phyloP scores from a whole-genome alignment of 2,797 vertebrate species.

The Scolopax bukidnonensis region DNA sequence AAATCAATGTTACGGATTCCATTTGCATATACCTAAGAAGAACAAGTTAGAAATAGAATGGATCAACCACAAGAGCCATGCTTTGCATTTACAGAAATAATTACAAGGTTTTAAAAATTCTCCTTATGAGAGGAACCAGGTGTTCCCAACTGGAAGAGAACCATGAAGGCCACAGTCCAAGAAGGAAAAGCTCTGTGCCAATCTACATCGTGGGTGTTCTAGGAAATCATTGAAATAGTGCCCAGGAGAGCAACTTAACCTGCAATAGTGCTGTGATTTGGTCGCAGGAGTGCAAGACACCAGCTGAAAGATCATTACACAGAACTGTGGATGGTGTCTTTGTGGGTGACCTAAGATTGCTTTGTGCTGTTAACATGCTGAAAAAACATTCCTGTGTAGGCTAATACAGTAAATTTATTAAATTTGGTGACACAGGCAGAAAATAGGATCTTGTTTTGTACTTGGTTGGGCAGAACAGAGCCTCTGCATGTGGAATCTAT shows the following conservation, averaged over 20 bases:
- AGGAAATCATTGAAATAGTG: not conserved
- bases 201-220: not conserved
- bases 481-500: not conserved
- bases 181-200: not conserved
- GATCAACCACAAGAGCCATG: not conserved
- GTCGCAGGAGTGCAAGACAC: not conserved
- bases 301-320: not conserved
- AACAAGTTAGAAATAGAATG: not conserved
- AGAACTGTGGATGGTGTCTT: not conserved
- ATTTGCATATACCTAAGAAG: constrained; percentile 93
- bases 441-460: not conserved
- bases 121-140: not conserved
- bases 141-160: not conserved
- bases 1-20: constrained; percentile 98
- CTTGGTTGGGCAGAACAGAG: not conserved
- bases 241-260: not conserved
- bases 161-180: fast-evolving
- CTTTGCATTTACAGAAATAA: not conserved
- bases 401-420: not conserved
- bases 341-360: not conserved
- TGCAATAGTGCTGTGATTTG: not conserved
- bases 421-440: not conserved
- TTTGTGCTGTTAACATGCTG: not conserved
- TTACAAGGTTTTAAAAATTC: not conserved
- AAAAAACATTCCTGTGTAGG: not conserved